Percentiles rank a stretch among this genome's conserved stretches.
phyloP scores from a whole-genome alignment of 2,888 invertebrate genomes.

The Rotaria socialis region DNA sequence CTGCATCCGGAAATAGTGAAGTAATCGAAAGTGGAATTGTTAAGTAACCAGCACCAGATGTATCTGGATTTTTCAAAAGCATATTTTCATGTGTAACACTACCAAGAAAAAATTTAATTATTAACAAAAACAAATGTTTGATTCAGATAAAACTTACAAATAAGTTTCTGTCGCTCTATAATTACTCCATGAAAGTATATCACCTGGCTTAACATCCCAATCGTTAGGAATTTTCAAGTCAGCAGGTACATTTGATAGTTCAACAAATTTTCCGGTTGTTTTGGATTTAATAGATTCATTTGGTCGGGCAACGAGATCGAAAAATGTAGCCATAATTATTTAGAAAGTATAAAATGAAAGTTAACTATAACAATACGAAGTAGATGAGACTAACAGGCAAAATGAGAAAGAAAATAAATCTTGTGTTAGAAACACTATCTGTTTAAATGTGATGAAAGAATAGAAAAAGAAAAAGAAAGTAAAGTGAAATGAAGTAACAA shows the following conservation, averaged over 20 bases:
- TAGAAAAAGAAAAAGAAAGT: not conserved
- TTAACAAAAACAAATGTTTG: too few relatives aligned
- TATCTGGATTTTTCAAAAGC: conserved; percentile 17
- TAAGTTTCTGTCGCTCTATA: not conserved
- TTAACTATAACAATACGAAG: not conserved
- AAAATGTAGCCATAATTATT: not conserved
- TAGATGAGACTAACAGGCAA: not conserved
- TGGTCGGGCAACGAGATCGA: not conserved
- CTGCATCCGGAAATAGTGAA: not conserved
- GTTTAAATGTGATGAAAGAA: not conserved
- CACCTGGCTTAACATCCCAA: not conserved
- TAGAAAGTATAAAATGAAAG: not conserved
- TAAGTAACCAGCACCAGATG: conserved; percentile 29
- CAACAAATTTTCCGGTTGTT: not conserved
- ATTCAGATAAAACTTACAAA: not conserved
- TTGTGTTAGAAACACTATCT: not conserved
- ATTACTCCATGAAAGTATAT: not conserved
- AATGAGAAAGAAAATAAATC: not conserved
- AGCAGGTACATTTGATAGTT: not conserved
- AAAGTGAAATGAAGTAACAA: not conserved
- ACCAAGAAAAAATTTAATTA: not conserved
- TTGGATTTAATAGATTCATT: not conserved
- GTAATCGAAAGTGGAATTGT: not conserved
- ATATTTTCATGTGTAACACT: not conserved
- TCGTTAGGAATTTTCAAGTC: not conserved